Percentiles rank a stretch among this genome's conserved stretches.
phyloP scores from a whole-genome alignment of 2,113 vertebrate species.

The Eptatretus burgeri region DNA sequence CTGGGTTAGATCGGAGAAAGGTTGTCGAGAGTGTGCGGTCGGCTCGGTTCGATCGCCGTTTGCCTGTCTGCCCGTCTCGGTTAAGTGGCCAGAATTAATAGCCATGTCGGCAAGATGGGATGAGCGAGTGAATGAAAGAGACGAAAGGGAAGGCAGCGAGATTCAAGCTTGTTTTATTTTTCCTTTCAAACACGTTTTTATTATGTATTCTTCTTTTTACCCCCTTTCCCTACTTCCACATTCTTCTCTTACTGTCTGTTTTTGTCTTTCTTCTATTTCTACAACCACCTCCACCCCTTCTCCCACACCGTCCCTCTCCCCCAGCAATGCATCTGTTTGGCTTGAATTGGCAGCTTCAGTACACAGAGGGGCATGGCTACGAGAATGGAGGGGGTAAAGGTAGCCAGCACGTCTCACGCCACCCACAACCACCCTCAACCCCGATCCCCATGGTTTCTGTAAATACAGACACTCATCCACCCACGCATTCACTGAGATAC shows the following conservation, averaged over 20 bases:
- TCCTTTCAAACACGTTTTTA: too few species aligned
- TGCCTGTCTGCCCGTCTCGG: too few species aligned
- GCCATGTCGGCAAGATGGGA: too few species aligned
- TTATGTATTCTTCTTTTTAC: too few species aligned
- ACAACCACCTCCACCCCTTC: slow-evolving; percentile 9
- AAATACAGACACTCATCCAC: neutral
- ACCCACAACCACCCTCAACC: neutral
- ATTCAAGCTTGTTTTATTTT: too few species aligned
- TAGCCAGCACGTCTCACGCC: slow-evolving; percentile 9
- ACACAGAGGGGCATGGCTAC: slow-evolving; percentile 61
- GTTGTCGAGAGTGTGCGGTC: too few species aligned
- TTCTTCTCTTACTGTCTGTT: neutral
- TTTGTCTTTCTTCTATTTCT: slow-evolving; percentile 3
- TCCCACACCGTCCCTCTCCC: neutral
- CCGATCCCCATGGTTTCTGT: neutral
- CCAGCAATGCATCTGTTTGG: slow-evolving; percentile 87
- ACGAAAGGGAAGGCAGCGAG: too few species aligned
- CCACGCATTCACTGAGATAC: neutral
- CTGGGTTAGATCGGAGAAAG: too few species aligned
- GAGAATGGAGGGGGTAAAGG: slow-evolving; percentile 64
- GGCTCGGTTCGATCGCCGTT: too few species aligned
- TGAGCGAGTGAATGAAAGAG: too few species aligned
- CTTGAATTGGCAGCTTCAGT: slow-evolving; percentile 81
- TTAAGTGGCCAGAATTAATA: too few species aligned
- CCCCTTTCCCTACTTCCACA: too few species aligned